Base-by-base conservation (phyloP, 1,140 invertebrate species). In the Drosophila yakuba region DNA sequence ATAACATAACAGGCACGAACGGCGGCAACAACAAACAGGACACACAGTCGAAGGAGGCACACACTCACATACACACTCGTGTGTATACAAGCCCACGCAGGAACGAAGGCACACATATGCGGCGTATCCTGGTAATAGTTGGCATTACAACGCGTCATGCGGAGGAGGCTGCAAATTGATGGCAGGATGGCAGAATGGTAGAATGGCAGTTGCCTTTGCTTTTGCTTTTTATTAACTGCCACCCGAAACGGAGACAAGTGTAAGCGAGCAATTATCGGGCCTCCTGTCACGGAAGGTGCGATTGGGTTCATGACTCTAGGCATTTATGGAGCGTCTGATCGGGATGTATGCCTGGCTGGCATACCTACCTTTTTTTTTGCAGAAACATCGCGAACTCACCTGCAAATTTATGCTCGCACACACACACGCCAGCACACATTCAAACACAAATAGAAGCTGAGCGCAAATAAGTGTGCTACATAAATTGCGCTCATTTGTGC, bases 141-240 rank as follows among this genome's bases (percentile, higher is more conserved):
- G 72, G 59, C 58, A 78, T 78, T 78, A 78, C 64, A 71, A 55
- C 58, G 59, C 64, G 62, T 76, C 74, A 76, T 35, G 55, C 41
- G 38, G 15, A 7, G 32, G 47, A 20, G 63, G 41, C 60, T 55
- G 43, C 17, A 76, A 67, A 75, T 67, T 76, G 73, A 76, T 76
- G 62, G 74, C 50, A 45, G 72, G 72, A 47, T 68, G 62, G 50
- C 73, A 76, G 32, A 8, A 32, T 32, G 62, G 43, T 62, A 76
- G 25, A 4, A 75, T 76, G 61, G 74, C 43, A 39, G 72, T 20
- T 20, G 38, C 73, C 61, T 56, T 64, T 76, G 74, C 72, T 67
- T 75, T 75, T 56, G 57, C 73, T 59, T 77, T 76, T 77, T 77
- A 77, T 76, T 77, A 77, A 77, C 74, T 77, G 74, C 74, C 63